Conservation (phyloP, 37 sponge, comb jelly and placozoan species). For the Mnemiopsis leidyi region DNA sequence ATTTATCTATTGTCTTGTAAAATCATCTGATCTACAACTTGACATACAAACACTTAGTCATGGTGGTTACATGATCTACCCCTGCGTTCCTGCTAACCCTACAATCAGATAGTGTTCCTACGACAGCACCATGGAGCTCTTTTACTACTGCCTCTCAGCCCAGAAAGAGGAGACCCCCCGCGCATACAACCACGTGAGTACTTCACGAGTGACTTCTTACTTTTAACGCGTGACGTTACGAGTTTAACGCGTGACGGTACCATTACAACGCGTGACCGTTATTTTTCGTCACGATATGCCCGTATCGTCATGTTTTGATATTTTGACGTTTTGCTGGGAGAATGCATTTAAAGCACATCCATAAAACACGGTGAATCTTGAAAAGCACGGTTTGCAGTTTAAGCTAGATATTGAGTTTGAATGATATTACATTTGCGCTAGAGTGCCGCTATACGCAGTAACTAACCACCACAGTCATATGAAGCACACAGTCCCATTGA, state of each 20-base stretch:
- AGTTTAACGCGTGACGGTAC: neutral
- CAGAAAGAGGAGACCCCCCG: conserved; percentile 29
- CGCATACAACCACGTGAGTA: neutral
- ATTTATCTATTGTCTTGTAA: no score
- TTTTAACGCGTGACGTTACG: neutral
- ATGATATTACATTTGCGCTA: neutral
- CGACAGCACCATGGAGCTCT: conserved; percentile 34
- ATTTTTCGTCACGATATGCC: neutral
- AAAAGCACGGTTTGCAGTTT: neutral
- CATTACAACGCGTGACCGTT: neutral
- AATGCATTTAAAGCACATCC: neutral
- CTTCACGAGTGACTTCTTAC: neutral
- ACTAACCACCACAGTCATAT: neutral
- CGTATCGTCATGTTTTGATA: no score
- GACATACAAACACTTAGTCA: no score
- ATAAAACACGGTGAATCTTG: neutral
- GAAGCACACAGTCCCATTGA: neutral
- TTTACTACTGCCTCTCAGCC: conserved; percentile 64
- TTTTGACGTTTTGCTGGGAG: neutral
- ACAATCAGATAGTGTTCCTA: neutral
- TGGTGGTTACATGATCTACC: neutral
- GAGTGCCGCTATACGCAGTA: neutral
- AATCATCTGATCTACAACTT: no score
- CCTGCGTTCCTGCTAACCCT: neutral
- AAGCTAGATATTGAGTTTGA: neutral